Evolutionary conservation across 1,140 invertebrate genomes (phyloP).

Genomic region (Pachyrhynchus sulphureomaculatus): DNA sequence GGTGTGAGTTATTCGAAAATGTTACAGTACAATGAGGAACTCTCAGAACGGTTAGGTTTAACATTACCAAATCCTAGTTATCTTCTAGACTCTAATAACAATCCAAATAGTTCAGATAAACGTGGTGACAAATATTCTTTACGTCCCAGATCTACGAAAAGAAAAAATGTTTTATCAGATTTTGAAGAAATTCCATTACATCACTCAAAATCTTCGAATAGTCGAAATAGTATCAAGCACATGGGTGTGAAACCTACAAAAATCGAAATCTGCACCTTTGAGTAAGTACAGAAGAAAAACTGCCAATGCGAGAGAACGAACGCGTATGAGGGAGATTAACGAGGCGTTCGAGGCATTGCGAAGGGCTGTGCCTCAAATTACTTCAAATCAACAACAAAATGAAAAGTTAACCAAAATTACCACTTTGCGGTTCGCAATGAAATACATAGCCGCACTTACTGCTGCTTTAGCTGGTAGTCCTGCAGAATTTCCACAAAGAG

Average conservation of each 20-base stretch:
- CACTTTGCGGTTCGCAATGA: constrained; percentile 81
- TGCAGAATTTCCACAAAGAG: constrained; percentile 28
- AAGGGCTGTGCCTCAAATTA: constrained; percentile 67
- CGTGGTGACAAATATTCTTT: constrained; percentile 48
- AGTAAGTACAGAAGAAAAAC: constrained; percentile 88
- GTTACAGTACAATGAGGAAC: constrained; percentile 43
- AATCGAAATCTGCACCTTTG: constrained; percentile 75
- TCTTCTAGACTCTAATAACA: constrained; percentile 39
- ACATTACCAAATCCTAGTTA: constrained; percentile 29
- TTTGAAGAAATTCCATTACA: constrained; percentile 26
- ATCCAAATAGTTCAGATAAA: constrained; percentile 31
- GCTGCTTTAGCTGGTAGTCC: constrained; percentile 46
- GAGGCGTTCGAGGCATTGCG: constrained; percentile 79
- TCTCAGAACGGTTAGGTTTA: constrained; percentile 44
- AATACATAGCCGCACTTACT: constrained; percentile 75
- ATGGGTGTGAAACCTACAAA: constrained; percentile 50
- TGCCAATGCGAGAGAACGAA: constrained; percentile 83
- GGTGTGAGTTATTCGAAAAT: too few relatives aligned
- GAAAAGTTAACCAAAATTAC: constrained; percentile 89
- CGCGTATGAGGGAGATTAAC: constrained; percentile 87
- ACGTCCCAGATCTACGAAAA: constrained; percentile 41
- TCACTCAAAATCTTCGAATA: neutral
- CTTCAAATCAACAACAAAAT: constrained; percentile 55
- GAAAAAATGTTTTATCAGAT: constrained; percentile 29
- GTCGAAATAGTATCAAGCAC: constrained; percentile 3